A percentile compares a stretch with the other conserved stretches of the same genome.
Conservation (phyloP, 2,888 invertebrate species). For the Cremastinae sp. region DNA sequence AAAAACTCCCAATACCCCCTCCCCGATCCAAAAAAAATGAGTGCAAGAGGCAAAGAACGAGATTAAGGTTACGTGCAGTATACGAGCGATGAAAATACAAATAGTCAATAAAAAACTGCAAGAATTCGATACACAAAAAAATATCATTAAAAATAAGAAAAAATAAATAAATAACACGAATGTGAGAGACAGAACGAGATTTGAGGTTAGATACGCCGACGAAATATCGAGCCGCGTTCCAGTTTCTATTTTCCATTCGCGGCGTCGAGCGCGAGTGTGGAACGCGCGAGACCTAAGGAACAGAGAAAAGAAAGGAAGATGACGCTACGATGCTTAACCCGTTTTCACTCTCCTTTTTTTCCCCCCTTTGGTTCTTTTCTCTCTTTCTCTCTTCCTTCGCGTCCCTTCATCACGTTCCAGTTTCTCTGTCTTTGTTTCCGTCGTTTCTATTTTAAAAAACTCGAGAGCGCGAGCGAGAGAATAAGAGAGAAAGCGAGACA, state of each 20-base stretch:
- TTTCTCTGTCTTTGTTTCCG: conserved; percentile 37
- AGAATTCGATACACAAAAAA: too few relatives aligned
- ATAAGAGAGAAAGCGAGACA: conserved; percentile 3
- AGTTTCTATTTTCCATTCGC: conserved; percentile 67
- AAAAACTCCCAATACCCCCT: too few relatives aligned
- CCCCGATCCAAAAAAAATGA: too few relatives aligned
- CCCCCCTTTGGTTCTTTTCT: conserved; percentile 1
- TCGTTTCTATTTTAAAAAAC: conserved; percentile 50
- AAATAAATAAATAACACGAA: neutral
- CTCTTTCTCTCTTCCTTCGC: neutral
- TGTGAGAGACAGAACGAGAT: conserved; percentile 10
- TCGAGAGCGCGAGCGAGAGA: neutral
- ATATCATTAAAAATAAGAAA: too few relatives aligned
- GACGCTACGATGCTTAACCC: conserved; percentile 40
- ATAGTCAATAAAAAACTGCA: too few relatives aligned
- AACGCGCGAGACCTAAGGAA: conserved; percentile 21
- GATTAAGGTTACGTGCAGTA: too few relatives aligned
- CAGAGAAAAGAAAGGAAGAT: conserved; percentile 44
- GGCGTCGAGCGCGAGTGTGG: conserved; percentile 22
- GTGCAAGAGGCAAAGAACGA: too few relatives aligned
- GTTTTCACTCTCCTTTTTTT: conserved; percentile 34
- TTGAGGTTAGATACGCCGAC: conserved; percentile 10
- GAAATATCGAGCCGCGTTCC: conserved; percentile 71
- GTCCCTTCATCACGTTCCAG: conserved; percentile 30
- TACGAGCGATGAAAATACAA: too few relatives aligned